Conservation (phyloP, 2,888 invertebrate species). For the Ryuthela nishihirai region DNA sequence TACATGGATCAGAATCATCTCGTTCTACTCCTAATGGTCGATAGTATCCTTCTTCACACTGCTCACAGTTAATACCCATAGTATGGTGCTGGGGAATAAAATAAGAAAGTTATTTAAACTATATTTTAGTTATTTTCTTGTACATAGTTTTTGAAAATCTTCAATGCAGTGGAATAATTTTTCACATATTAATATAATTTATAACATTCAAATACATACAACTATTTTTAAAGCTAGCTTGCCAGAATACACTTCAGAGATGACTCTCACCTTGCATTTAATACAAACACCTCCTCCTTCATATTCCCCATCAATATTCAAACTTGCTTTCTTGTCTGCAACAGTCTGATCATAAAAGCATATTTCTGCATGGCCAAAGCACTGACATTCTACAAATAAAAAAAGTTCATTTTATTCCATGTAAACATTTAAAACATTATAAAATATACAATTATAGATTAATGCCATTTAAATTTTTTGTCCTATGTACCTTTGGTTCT, state of each 20-base stretch:
- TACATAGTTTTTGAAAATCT: too few species aligned
- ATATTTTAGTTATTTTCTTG: too few species aligned
- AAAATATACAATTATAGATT: too few species aligned
- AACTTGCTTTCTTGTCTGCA: slow-evolving; percentile 62
- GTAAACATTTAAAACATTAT: too few species aligned
- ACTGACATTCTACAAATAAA: slow-evolving; percentile 64
- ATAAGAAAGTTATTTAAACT: neutral
- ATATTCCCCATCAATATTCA: slow-evolving; percentile 64
- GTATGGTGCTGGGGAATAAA: slow-evolving; percentile 69
- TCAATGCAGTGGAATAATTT: too few species aligned
- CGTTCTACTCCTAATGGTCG: slow-evolving; percentile 61
- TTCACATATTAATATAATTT: too few species aligned
- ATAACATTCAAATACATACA: too few species aligned
- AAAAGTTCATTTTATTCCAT: too few species aligned
- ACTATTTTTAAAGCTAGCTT: too few species aligned
- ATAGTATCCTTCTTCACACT: slow-evolving; percentile 75
- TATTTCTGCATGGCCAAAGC: slow-evolving; percentile 75
- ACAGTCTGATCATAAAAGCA: slow-evolving; percentile 76
- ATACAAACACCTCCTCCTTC: slow-evolving; percentile 80
- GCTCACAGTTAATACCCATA: slow-evolving; percentile 88
- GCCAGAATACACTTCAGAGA: too few species aligned
- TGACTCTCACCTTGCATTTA: slow-evolving; percentile 77
- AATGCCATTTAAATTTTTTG: too few species aligned
- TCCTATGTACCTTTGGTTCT: too few species aligned
- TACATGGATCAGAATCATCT: slow-evolving; percentile 62